Percentiles rank a stretch among this genome's conserved stretches.
Evolutionary conservation across 2,888 invertebrate genomes (phyloP).

Genomic region (Cheilosia grossa): DNA sequence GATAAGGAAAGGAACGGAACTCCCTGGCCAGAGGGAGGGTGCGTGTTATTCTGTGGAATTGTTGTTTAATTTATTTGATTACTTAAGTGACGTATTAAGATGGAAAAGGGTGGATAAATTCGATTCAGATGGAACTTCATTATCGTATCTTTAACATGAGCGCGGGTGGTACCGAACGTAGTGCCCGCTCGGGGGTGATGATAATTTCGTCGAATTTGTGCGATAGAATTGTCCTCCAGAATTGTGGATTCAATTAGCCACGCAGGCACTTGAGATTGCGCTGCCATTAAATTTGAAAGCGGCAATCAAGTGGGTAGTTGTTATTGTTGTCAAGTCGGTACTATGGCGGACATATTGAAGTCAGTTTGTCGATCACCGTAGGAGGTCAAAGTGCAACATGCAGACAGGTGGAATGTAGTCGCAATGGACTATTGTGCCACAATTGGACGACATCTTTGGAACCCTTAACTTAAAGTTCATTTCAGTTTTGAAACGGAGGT

Average conservation of each 20-base stretch:
- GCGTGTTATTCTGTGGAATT: slow-evolving; percentile 73
- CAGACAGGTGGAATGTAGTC: too few relatives aligned
- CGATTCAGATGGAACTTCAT: slow-evolving; percentile 66
- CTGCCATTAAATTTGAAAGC: too few relatives aligned
- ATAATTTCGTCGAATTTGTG: slow-evolving; percentile 38
- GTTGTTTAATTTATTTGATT: slow-evolving; percentile 74
- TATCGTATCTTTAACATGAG: slow-evolving; percentile 13
- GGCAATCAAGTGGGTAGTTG: too few relatives aligned
- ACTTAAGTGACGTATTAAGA: slow-evolving; percentile 68
- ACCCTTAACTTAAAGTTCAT: too few relatives aligned
- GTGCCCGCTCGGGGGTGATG: neutral
- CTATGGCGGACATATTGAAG: too few relatives aligned
- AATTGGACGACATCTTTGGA: too few relatives aligned
- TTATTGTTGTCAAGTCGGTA: too few relatives aligned
- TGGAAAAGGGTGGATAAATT: slow-evolving; percentile 68
- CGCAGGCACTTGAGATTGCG: slow-evolving; percentile 15
- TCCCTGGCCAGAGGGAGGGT: slow-evolving; percentile 47
- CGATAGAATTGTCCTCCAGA: slow-evolving; percentile 35
- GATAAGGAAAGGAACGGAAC: slow-evolving; percentile 2
- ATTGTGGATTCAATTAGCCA: slow-evolving; percentile 35
- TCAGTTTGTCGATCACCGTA: too few relatives aligned
- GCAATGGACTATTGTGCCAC: too few relatives aligned
- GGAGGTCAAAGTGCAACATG: too few relatives aligned
- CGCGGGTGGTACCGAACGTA: neutral
- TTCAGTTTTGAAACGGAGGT: too few relatives aligned